phyloP scores from a whole-genome alignment of 2,113 vertebrate genomes.

The Myrmecobius fasciatus region DNA sequence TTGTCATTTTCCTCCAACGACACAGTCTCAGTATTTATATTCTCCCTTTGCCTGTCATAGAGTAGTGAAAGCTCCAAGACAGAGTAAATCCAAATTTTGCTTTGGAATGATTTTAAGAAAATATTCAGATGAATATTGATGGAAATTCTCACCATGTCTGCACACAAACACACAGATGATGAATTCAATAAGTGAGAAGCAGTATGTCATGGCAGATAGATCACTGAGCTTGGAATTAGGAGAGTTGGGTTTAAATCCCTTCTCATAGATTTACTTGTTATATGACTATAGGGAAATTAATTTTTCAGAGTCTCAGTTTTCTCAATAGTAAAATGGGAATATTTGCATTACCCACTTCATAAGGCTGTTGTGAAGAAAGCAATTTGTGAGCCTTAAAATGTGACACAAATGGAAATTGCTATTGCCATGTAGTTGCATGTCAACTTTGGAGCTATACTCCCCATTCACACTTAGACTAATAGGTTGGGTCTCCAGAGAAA shows the following conservation, averaged over 20 bases:
- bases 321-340: neutral
- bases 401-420: neutral
- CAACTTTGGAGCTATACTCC: neutral
- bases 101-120: neutral
- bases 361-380: neutral
- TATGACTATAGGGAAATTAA: neutral
- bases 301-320: neutral
- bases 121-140: neutral
- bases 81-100: neutral
- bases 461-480: neutral
- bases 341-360: neutral
- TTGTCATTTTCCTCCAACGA: constrained; percentile 32
- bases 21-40: neutral
- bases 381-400: neutral
- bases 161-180: neutral
- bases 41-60: constrained; percentile 13
- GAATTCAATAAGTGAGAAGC: neutral
- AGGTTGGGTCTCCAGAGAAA: neutral
- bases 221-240: neutral
- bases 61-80: neutral
- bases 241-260: neutral
- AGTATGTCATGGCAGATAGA: neutral
- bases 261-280: neutral
- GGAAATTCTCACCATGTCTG: neutral
- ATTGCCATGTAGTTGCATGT: no score